These are phyloP conservation scores for Neostethus bicornis DNA, from an alignment of 2,797 vertebrate genomes.

Conservation along the genomic window DNA sequence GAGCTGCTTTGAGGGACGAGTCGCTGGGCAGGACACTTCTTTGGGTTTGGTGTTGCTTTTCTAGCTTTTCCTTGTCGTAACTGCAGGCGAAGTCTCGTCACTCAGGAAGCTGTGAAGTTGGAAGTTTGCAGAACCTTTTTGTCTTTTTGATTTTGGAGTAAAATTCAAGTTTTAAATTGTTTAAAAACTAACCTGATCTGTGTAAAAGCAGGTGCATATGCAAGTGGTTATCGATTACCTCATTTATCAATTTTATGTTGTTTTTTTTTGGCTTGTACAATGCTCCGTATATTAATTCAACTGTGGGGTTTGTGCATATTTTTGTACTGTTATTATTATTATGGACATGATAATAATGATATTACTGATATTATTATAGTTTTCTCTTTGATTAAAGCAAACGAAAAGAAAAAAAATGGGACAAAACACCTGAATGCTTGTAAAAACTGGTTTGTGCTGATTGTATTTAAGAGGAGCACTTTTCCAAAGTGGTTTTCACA, in stretches of 20 bases:
- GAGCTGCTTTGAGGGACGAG: slow-evolving; percentile 52
- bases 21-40: slow-evolving; percentile 54
- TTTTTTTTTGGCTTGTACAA: slow-evolving; percentile 78
- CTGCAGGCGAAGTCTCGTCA: slow-evolving; percentile 71
- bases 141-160: slow-evolving; percentile 72
- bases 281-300: slow-evolving; percentile 80
- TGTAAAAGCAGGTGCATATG: slow-evolving; percentile 80
- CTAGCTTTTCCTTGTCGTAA: slow-evolving; percentile 53
- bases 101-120: slow-evolving; percentile 80
- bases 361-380: slow-evolving; percentile 81
- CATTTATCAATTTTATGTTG: slow-evolving; percentile 80
- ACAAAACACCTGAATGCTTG: slow-evolving; percentile 79
- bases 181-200: slow-evolving; percentile 76
- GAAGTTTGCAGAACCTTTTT: slow-evolving; percentile 69
- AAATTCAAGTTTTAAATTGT: slow-evolving; percentile 74
- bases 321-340: slow-evolving; percentile 82
- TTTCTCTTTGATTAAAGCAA: slow-evolving; percentile 78
- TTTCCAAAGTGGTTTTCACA: slow-evolving; percentile 82
- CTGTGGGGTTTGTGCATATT: slow-evolving; percentile 84
- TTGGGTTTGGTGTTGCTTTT: slow-evolving; percentile 56
- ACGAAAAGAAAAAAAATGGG: slow-evolving; percentile 68
- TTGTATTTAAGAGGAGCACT: slow-evolving; percentile 85
- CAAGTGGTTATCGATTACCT: slow-evolving; percentile 83
- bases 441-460: slow-evolving; percentile 84
- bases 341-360: slow-evolving; percentile 78